These are phyloP conservation scores for Herpailurus yagouaroundi DNA, from an alignment of 2,113 vertebrate species.

Conservation along the genomic window DNA sequence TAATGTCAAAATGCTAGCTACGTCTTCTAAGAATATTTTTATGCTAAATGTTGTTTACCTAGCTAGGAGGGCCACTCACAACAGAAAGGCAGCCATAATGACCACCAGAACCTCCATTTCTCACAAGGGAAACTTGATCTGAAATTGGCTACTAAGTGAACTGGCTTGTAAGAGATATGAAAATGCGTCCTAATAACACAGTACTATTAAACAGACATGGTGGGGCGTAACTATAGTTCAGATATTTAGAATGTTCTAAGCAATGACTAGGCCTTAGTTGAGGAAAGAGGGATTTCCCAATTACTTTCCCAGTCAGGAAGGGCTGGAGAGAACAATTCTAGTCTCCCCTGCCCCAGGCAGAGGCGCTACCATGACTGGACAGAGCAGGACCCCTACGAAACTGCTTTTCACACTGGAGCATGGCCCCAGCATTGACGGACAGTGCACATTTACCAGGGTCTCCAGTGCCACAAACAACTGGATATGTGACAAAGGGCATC, in stretches of 20 bases:
- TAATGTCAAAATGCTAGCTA: neutral
- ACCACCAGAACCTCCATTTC: neutral
- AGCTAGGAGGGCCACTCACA: neutral
- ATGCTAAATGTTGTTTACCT: neutral
- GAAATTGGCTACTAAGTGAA: neutral
- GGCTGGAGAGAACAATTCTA: neutral
- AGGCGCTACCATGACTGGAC: neutral
- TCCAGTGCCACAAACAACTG: neutral
- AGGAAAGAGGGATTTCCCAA: neutral
- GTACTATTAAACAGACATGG: neutral
- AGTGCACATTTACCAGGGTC: neutral
- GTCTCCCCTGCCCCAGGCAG: neutral
- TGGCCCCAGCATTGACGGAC: neutral
- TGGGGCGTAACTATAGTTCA: neutral
- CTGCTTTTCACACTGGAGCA: fast-evolving
- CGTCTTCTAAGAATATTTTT: neutral
- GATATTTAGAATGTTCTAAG: neutral
- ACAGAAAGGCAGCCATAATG: neutral
- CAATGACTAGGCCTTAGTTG: neutral
- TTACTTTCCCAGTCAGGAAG: neutral
- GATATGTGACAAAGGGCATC: neutral
- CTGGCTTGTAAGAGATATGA: neutral
- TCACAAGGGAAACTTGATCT: neutral
- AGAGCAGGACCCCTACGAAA: neutral
- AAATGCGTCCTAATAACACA: neutral